These are phyloP conservation scores for Thaleichthys pacificus DNA, from an alignment of 2,797 vertebrate genomes.

Conservation along the genomic window DNA sequence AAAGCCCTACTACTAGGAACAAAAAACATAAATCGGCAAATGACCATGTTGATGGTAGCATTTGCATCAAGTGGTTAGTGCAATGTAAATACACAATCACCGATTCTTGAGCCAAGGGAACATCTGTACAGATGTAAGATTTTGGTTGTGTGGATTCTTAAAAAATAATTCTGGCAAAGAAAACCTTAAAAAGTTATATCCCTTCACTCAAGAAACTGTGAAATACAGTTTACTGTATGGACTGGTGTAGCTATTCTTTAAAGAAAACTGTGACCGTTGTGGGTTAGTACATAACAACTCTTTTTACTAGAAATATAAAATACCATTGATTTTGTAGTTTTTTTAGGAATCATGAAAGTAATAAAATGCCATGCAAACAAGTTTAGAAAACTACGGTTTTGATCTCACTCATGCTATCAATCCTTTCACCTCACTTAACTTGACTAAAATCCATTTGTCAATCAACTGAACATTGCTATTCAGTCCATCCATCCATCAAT, in stretches of 20 bases:
- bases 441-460: neutral
- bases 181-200: slow-evolving; percentile 29
- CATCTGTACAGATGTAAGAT: too few species aligned
- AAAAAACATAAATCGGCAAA: slow-evolving; percentile 43
- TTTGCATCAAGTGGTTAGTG: slow-evolving; percentile 63
- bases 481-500: slow-evolving; percentile 1
- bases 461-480: slow-evolving; percentile 2
- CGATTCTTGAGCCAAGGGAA: too few species aligned
- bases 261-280: neutral
- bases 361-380: neutral
- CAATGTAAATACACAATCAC: slow-evolving; percentile 24
- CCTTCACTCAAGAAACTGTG: too few species aligned
- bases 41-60: slow-evolving; percentile 43
- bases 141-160: too few species aligned
- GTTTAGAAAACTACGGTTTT: neutral
- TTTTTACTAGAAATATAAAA: slow-evolving; percentile 4
- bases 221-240: slow-evolving; percentile 9
- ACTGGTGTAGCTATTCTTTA: slow-evolving; percentile 41
- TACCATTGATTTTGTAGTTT: slow-evolving; percentile 14
- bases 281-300: slow-evolving; percentile 46
- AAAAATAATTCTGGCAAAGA: neutral
- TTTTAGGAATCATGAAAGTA: neutral
- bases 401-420: slow-evolving; percentile 30
- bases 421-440: slow-evolving; percentile 22
- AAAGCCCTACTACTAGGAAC: slow-evolving; percentile 38